These are phyloP conservation scores for Callinectes sapidus DNA, from an alignment of 2,888 invertebrate genomes.

Conservation along the genomic window DNA sequence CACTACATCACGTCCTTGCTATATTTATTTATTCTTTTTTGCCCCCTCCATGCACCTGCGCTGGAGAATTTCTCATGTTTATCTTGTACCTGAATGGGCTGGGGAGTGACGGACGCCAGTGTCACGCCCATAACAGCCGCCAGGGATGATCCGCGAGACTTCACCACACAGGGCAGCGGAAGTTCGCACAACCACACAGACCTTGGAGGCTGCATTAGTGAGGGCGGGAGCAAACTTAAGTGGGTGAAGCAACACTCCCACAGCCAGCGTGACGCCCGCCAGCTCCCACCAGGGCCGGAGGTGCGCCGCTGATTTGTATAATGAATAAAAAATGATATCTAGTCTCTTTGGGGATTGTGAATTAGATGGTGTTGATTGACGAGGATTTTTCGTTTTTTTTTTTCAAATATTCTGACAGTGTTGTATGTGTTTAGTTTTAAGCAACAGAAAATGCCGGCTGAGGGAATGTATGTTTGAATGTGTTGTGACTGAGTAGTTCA, in stretches of 20 bases:
- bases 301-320: not conserved
- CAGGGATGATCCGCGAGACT: conserved; percentile 10
- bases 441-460: too few relatives aligned
- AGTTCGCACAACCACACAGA: conserved; percentile 43
- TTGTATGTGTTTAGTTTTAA: not conserved
- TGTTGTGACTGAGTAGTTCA: too few relatives aligned
- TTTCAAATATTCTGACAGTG: not conserved
- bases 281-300: conserved; percentile 10
- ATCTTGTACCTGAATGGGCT: not conserved
- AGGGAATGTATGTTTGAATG: too few relatives aligned
- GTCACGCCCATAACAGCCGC: not conserved
- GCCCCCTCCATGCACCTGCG: not conserved
- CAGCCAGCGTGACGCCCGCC: not conserved
- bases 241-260: conserved; percentile 38
- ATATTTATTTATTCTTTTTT: not conserved
- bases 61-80: not conserved
- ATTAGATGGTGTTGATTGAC: not conserved
- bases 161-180: conserved; percentile 33
- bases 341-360: not conserved
- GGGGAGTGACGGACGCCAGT: not conserved
- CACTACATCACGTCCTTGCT: not conserved
- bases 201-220: conserved; percentile 41
- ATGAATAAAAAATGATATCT: not conserved
- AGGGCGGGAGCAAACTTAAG: conserved; percentile 39
- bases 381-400: not conserved